Percentiles rank a stretch among this genome's conserved stretches.
phyloP scores from a whole-genome alignment of 2,113 vertebrate species.

The Sterna hirundo region DNA sequence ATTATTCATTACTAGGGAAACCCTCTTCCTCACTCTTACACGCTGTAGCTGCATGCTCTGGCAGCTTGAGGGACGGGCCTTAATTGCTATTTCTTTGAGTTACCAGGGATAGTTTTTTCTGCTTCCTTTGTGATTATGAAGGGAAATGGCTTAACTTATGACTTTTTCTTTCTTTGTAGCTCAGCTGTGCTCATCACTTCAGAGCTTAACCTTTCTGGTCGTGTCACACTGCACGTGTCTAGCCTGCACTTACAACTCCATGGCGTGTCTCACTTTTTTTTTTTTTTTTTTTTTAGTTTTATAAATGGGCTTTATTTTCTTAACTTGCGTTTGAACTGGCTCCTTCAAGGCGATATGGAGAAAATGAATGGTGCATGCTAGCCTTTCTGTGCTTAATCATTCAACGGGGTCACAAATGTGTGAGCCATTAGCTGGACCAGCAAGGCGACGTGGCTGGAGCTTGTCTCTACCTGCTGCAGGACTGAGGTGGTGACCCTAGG shows the following conservation, averaged over 20 bases:
- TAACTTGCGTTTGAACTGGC: not conserved
- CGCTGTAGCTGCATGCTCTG: rapidly evolving
- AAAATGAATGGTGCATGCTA: not conserved
- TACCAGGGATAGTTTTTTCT: not conserved
- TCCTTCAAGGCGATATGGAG: not conserved
- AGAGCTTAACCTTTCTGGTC: not conserved
- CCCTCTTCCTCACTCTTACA: rapidly evolving
- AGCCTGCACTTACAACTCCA: not conserved
- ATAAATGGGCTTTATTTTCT: not conserved
- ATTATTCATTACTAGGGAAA: not conserved
- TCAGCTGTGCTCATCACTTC: not conserved
- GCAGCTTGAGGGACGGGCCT: not conserved
- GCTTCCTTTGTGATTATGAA: not conserved
- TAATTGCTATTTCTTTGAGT: not conserved
- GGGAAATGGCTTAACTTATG: not conserved
- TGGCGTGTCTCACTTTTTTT: not conserved
- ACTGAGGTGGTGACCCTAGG: not conserved
- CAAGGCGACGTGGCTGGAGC: not conserved
- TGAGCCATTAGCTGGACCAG: not conserved
- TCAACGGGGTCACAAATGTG: not conserved
- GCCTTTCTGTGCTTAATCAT: not conserved
- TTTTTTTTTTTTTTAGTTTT: not conserved
- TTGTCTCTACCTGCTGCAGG: not conserved
- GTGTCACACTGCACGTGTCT: not conserved
- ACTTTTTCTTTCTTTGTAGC: not conserved